A percentile compares a stretch with the other conserved stretches of the same genome.
Evolutionary conservation across 1,140 invertebrate genomes (phyloP).

Genomic region (Cryptotermes secundus): DNA sequence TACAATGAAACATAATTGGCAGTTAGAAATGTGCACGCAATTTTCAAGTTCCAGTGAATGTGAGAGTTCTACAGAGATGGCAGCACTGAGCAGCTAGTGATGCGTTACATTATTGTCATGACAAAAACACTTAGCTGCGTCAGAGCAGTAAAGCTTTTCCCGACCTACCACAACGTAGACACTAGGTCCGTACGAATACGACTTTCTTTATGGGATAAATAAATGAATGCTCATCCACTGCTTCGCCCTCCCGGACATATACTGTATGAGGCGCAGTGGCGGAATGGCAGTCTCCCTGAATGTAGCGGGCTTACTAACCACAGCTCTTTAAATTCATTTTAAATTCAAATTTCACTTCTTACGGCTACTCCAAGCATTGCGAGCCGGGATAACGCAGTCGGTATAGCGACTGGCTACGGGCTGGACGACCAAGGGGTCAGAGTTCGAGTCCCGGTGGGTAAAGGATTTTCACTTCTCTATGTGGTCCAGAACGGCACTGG

Average conservation of each 20-base stretch:
- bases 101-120: neutral
- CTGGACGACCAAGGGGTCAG: no score
- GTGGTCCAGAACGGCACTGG: no score
- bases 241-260: neutral
- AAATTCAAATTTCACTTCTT: no score
- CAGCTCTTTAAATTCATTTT: no score
- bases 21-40: neutral
- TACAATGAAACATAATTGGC: neutral
- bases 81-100: neutral
- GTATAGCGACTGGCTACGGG: no score
- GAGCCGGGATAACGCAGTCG: no score
- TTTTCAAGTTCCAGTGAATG: neutral
- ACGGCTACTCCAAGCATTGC: no score
- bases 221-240: neutral
- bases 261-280: neutral
- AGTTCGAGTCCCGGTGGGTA: no score
- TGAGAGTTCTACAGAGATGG: neutral
- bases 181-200: neutral
- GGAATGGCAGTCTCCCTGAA: neutral
- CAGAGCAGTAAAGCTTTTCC: neutral
- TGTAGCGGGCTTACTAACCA: neutral
- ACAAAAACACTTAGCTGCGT: neutral
- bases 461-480: no score
- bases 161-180: neutral
- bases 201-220: conserved; percentile 17